These are phyloP conservation scores for Leptocoma aspasia DNA, from an alignment of 2,113 vertebrate species.

Conservation along the genomic window DNA sequence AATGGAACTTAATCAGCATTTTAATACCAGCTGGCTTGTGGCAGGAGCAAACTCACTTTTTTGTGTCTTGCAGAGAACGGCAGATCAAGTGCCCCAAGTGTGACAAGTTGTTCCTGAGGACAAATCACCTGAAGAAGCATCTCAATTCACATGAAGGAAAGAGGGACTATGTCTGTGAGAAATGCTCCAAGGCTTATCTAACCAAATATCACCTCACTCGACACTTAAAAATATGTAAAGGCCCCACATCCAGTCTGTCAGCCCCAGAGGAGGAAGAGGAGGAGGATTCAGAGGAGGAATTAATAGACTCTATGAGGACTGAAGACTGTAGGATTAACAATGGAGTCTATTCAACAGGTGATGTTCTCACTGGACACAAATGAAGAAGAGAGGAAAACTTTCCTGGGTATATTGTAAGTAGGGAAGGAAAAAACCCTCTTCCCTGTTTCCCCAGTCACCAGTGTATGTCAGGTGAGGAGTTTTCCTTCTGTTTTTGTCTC, in stretches of 20 bases:
- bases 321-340: conserved; percentile 67
- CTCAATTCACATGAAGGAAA: conserved; percentile 97
- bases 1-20: background rate
- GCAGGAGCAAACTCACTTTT: background rate
- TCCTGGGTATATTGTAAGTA: background rate
- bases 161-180: conserved; percentile 95
- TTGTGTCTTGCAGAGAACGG: conserved; percentile 79
- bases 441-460: background rate
- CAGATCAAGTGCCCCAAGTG: conserved; percentile 96
- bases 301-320: conserved; percentile 61
- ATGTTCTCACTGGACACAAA: conserved; percentile 64
- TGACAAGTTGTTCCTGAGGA: conserved; percentile 92
- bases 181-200: conserved; percentile 95
- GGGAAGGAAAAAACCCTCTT: background rate
- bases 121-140: conserved; percentile 96
- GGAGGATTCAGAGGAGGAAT: conserved; percentile 82
- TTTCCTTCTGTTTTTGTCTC: background rate
- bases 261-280: conserved; percentile 82
- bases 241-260: conserved; percentile 78
- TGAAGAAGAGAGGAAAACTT: conserved; percentile 17
- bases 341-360: conserved; percentile 55
- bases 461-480: background rate
- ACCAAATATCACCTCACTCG: conserved; percentile 98
- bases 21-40: background rate
- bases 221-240: conserved; percentile 97